Base-by-base conservation (phyloP, 37 sponge, comb jelly and placozoan genomes). In the Lycopodina hypogea region DNA sequence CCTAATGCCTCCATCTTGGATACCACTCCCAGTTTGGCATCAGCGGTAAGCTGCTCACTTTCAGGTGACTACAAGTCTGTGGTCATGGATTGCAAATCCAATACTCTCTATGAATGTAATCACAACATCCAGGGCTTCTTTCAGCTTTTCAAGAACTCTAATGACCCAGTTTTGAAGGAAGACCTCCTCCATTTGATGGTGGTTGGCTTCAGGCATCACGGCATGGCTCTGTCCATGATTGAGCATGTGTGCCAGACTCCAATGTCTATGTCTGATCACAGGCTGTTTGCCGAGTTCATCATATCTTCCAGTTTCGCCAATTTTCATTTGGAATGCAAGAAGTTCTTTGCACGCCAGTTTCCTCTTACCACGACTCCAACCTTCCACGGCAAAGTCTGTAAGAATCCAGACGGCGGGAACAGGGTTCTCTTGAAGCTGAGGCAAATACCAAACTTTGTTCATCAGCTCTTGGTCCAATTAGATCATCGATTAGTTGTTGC, bases 161-260 rank as follows among this genome's bases (percentile, higher is more conserved):
- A 22, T 15, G 50, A 56, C 35, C 18, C 67, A 24, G 69, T 74
- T 8, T 8, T 78, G 48, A 77, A 64, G 59, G 57, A 74, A 28
- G 69, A 76, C 72, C 78, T 88, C 22, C 72, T 88, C 32, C 89
- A 88, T 37, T 74, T 88, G 26, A 68, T 75, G 45, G 52, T 88
- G 24, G 89, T 88, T 4, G 72, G 72, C 19, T 56, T 88, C 14
- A 74, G 74, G 45, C 79, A 74, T 1, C 74, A 78, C 50, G 79
- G 72, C 58, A 39, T 83, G 78, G 89, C 84, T 22, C 56, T 83
- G 26, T 78, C 83, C 24, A 88, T 88, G 89, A 51, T 88, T 26
- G 83, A 82, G 74, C 69, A 82, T 30, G 28, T 88, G 37, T 82
- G 84, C 74, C 84, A 83, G 68, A 78, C 73, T 38, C 84, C 89